Conservation (phyloP, 2,113 vertebrate genomes). For the Athene cunicularia region DNA sequence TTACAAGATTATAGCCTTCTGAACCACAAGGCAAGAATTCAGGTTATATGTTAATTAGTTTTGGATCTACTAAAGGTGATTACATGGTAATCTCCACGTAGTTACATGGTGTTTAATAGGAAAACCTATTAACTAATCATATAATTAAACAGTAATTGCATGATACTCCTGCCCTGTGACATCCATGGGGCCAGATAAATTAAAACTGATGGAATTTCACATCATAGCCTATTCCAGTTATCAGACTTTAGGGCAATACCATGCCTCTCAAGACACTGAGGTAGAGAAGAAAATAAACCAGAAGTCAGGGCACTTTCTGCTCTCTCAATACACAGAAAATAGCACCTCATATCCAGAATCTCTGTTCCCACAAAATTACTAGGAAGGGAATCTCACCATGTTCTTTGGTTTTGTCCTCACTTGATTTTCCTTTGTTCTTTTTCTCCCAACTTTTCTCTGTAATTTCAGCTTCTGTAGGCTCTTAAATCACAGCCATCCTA, state of each 20-base stretch:
- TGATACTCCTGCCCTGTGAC: constrained; percentile 32
- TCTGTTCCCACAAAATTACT: background rate
- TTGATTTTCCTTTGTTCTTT: background rate
- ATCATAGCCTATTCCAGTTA: background rate
- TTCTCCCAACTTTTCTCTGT: background rate
- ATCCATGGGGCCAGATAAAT: constrained; percentile 1
- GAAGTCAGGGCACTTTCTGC: background rate
- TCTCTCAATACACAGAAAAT: background rate
- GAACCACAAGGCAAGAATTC: constrained; percentile 55
- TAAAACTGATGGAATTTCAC: constrained; percentile 1
- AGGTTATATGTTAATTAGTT: constrained; percentile 68
- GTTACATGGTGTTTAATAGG: constrained; percentile 58
- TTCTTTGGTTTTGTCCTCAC: background rate
- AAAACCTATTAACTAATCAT: constrained; percentile 49
- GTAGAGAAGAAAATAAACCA: background rate
- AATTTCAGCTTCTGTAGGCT: background rate
- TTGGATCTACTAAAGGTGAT: constrained; percentile 60
- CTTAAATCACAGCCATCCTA: background rate
- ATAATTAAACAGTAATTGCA: constrained; percentile 54
- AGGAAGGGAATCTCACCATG: background rate
- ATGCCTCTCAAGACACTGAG: background rate
- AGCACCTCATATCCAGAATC: background rate
- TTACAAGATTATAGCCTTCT: constrained; percentile 62
- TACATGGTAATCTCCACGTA: constrained; percentile 57
- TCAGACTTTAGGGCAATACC: background rate